These are phyloP conservation scores for Bujurquina vittata DNA, from an alignment of 2,113 vertebrate species.

Conservation along the genomic window DNA sequence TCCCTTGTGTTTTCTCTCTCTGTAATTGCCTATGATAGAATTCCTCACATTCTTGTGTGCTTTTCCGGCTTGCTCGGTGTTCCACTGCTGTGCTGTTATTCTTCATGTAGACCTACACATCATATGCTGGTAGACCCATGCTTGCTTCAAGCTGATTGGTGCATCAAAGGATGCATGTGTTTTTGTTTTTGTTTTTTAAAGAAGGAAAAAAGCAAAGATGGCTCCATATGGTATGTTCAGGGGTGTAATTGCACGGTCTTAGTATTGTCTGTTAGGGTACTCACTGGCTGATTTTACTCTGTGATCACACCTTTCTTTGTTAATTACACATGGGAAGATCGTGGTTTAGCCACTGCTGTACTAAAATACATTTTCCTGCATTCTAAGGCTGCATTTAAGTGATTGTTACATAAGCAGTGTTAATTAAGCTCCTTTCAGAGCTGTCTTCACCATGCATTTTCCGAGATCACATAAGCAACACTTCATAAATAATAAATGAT, in stretches of 20 bases:
- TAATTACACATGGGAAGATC: constrained; percentile 15
- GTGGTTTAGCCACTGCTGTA: constrained; percentile 11
- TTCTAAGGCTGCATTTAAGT: background rate
- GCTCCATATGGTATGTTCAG: background rate
- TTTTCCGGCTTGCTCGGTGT: constrained; percentile 27
- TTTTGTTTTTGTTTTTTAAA: background rate
- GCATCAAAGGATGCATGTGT: background rate
- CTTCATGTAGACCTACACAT: background rate
- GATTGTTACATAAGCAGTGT: background rate
- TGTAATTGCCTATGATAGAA: constrained; percentile 46
- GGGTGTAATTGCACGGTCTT: background rate
- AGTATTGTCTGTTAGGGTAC: background rate
- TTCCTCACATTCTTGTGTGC: constrained; percentile 67
- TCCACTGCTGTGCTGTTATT: background rate
- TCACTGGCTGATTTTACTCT: constrained; percentile 12
- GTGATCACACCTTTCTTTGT: constrained; percentile 15
- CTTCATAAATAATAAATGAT: background rate
- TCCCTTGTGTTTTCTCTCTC: constrained; percentile 23
- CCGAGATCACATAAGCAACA: background rate
- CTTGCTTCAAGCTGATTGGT: constrained; percentile 1
- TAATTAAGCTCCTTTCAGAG: background rate
- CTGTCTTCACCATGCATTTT: background rate
- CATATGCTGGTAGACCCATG: background rate
- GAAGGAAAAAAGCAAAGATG: constrained; percentile 9
- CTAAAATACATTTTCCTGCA: background rate